These are phyloP conservation scores for Cranoglanis bouderius DNA, from an alignment of 2,113 vertebrate species.

Conservation along the genomic window DNA sequence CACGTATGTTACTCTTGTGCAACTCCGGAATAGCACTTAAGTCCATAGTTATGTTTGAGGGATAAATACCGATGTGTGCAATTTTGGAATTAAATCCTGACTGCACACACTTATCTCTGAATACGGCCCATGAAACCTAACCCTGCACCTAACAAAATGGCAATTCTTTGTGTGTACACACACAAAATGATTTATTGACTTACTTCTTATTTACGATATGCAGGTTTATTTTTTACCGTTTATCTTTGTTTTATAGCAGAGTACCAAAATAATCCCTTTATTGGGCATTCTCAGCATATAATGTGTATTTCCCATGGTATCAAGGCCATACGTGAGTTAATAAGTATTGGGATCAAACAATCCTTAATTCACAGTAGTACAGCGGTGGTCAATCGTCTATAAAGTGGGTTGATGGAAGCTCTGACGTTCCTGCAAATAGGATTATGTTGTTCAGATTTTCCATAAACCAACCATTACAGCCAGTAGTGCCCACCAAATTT, in stretches of 20 bases:
- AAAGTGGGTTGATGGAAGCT: neutral
- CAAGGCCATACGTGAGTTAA: neutral
- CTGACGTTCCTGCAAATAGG: neutral
- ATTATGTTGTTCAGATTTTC: neutral
- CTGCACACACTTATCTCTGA: neutral
- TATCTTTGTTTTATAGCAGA: neutral
- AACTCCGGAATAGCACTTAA: too few relatives aligned
- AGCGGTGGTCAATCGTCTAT: neutral
- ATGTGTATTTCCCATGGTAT: neutral
- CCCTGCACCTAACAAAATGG: neutral
- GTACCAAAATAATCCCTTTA: neutral
- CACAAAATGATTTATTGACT: neutral
- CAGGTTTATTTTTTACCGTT: neutral
- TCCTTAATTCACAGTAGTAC: neutral
- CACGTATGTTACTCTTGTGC: too few relatives aligned
- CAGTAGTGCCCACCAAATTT: neutral
- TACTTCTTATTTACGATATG: neutral
- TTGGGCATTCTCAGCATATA: neutral
- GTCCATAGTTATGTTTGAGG: neutral
- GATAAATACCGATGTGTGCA: neutral
- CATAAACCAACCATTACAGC: neutral
- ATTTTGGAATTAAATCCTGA: neutral
- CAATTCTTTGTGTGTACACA: neutral
- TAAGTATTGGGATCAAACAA: neutral
- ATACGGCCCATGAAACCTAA: neutral